Evolutionary conservation across 1,140 invertebrate species (phyloP).

Genomic region (Ips typographus): DNA sequence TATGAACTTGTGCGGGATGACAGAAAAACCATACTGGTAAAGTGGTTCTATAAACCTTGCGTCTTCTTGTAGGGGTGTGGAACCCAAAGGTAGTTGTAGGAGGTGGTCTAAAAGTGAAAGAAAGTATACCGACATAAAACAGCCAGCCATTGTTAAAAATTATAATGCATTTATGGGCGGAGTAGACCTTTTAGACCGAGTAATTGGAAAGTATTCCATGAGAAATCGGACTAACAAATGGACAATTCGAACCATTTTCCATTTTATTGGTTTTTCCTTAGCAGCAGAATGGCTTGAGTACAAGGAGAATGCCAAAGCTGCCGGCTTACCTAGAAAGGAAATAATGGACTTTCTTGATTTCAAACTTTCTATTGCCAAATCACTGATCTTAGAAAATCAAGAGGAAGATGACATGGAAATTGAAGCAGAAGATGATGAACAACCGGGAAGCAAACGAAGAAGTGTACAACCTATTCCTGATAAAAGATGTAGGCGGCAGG

Average conservation of each 20-base stretch:
- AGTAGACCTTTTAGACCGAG: conserved; percentile 17
- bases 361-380: no score
- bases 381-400: no score
- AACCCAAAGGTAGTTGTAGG: conserved; percentile 14
- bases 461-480: no score
- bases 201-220: conserved; percentile 28
- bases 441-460: no score
- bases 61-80: conserved; percentile 5
- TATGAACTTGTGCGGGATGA: conserved; percentile 27
- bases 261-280: conserved; percentile 35
- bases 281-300: conserved; percentile 34
- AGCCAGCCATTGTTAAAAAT: conserved; percentile 13
- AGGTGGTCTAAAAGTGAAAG: conserved; percentile 10
- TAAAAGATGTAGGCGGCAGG: no score
- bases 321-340: background rate
- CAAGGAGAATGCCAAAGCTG: conserved; percentile 7
- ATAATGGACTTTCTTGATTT: no score
- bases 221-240: conserved; percentile 25
- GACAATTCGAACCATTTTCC: conserved; percentile 25
- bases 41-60: conserved; percentile 25
- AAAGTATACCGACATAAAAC: conserved; percentile 9
- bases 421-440: no score
- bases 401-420: no score
- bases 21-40: conserved; percentile 19
- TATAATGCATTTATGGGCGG: conserved; percentile 26